Base-by-base conservation (phyloP, 2,888 invertebrate species). In the Ctena decussata region DNA sequence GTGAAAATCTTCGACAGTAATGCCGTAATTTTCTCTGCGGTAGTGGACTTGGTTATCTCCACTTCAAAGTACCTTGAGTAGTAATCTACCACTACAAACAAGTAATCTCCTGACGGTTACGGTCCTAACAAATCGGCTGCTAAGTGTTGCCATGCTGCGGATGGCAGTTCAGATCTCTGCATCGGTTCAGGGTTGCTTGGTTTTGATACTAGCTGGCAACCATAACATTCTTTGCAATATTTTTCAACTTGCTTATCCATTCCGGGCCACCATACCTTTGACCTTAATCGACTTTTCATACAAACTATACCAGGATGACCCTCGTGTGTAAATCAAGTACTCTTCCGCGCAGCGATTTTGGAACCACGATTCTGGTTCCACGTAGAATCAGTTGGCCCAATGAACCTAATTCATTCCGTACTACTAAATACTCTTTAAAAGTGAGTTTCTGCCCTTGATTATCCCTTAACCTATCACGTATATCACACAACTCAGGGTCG, bases 61-160 rank as follows among this genome's bases (percentile, higher is more conserved):
- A 90, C 37, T 39, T 90, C 89, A 35, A 86, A 35, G 80, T 77
- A 88, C 77, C 89, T 78, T 8, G 85, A 87, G 57, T 87, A 90
- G 44, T 85, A 90, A 49, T 90, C 88, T 5, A 89, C 86, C 18
- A 87, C n/a, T 6, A 84, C 85, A 60, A 89, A 69, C 21, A 87
- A 18, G 57, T 37, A 77, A 53, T 88, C 73, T n/a, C 81, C 89
- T 0, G 71, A 76, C 24, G 89, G 86, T 27, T 91, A 74, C 32
- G 86, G 90, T 35, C 91, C 88, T 18, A 89, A n/a, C 41, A 90
- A 84, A 73, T 91, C 91, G 15, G 85, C 84, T 27, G 78, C 41
- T 41, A 90, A 53, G 77, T 91, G 81, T 74, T 91, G 77, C 89
- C 88, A 91, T 57, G 89, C 60, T 27, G 65, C 82, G 39, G 72